Base-by-base conservation (phyloP, 2,113 vertebrate genomes). In the Pavo muticus region DNA sequence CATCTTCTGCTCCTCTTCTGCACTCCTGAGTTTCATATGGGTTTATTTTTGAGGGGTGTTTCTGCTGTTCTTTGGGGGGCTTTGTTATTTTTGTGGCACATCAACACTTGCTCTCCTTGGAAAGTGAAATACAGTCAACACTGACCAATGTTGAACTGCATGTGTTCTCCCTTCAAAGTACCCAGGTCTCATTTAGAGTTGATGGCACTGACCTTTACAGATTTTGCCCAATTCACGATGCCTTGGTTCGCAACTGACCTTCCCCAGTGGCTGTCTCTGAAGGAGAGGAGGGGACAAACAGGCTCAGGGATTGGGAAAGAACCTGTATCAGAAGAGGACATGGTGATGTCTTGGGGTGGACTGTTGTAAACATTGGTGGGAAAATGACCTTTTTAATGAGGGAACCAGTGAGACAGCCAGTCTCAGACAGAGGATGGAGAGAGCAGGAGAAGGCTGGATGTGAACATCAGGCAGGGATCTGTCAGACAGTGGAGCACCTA, bases 141-240 rank as follows among this genome's bases (percentile, higher is more conserved):
- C 45, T 45, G 65, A 45, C 29, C 24, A 59, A 19, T 7, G 2
- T 16, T 9, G 11, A 19, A 30, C 21, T 11, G 27, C 2, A 0
- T 47, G 29, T 13, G n/a, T 24, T 69, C 9, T 80, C 37, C 56
- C 37, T 71, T 42, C 9, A 13, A 47, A 0, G 2, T 39, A 75
- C 60, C 65, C 74, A 40, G 5, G 27, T 48, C 70, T 86, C 44
- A 18, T 37, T 29, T 67, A 69, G 39, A 20, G 32, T 20, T 20
- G 40, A 27, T 86, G n/a, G 48, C 8, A 13, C 18, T 70, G 47
- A 75, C n/a, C 23, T 87, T 83, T 19, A 18, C 14, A 20, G 32
- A 1, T 24, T 80, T 40, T 78, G 25, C 24, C 59, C 37, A 54
- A 8, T 11, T 59, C 2, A 1, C 7, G 70, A 0, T 9, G 18